These are phyloP conservation scores for Conomelus anceps DNA, from an alignment of 2,888 invertebrate species.

Conservation along the genomic window DNA sequence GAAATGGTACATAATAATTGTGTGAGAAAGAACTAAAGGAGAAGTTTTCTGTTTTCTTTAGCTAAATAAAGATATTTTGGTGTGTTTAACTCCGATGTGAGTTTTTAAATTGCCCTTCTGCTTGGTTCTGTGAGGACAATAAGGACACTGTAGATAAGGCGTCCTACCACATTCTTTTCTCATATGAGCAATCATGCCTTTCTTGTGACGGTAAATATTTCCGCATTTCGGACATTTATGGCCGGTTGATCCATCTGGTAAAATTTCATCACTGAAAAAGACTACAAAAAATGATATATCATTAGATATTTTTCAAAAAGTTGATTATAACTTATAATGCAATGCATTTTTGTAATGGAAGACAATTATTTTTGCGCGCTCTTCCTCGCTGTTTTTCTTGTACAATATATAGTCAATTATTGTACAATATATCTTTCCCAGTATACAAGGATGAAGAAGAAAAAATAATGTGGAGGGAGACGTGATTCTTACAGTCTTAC, in stretches of 20 bases:
- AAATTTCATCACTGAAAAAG: background rate
- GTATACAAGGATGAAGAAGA: too few relatives aligned
- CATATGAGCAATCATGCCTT: slow-evolving; percentile 31
- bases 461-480: too few relatives aligned
- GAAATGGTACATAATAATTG: too few relatives aligned
- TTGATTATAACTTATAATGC: background rate
- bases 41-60: background rate
- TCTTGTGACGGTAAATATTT: slow-evolving; percentile 34
- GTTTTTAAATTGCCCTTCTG: slow-evolving; percentile 40
- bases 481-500: too few relatives aligned
- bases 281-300: background rate
- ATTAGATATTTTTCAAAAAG: background rate
- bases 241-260: background rate
- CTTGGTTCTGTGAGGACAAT: slow-evolving; percentile 42
- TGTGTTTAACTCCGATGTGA: slow-evolving; percentile 32
- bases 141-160: slow-evolving; percentile 44
- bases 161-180: slow-evolving; percentile 44
- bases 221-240: slow-evolving; percentile 32
- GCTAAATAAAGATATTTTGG: background rate
- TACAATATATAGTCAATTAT: too few relatives aligned
- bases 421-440: too few relatives aligned
- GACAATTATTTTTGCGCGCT: too few relatives aligned
- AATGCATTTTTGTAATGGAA: too few relatives aligned
- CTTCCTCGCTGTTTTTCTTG: too few relatives aligned
- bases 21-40: background rate